Evolutionary conservation across 2,888 invertebrate genomes (phyloP), one percentile per base, ranked within the genome.

Genomic region (Aricia artaxerxes): DNA sequence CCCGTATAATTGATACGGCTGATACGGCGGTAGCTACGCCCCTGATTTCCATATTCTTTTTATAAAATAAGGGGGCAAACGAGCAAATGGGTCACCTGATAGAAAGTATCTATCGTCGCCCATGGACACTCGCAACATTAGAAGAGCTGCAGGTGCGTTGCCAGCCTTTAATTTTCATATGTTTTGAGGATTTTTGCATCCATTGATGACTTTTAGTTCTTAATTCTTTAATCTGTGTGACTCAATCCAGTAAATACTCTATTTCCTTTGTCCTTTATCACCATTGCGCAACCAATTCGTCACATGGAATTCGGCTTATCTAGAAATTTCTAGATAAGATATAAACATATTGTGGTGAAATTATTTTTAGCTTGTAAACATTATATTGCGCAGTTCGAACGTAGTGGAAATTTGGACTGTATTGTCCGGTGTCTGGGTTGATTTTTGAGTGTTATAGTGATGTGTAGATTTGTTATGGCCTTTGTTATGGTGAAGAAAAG

Each of bases 291-390:
- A 75, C 49, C 5, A 5, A 76, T 76, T 76, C 35, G 76, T 76
- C 76, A 76, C 69, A 69, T 44, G 44, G n/a, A 44, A 75, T 75
- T 75, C n/a, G 75, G 49, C 5, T 73, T 73, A 76, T 76, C 76
- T 76, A 57, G 57, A 76, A 76, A 57, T 57, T 76, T 76, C 76
- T 31, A 57, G 76, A 57, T 57, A 76, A 76, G 57, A 53, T 31
- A 73, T 73, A 73, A 73, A 38, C 73, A 73, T 24, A 35, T 35
- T 44, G 73, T 53, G 53, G 57, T 13, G 57, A 53, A 53, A 53
- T 76, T 76, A 76, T 76, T 76, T 76, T 76, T 76, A 76, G 57
- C 76, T 31, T 35, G 76, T 53, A 44, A 49, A 49, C 44, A 44
- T 44, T 9, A 24, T 73, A 75, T 6, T 76, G 76, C 76, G 76